Evolutionary conservation across 2,113 vertebrate species (phyloP).

Genomic region (Greenwoodochromis staneri): DNA sequence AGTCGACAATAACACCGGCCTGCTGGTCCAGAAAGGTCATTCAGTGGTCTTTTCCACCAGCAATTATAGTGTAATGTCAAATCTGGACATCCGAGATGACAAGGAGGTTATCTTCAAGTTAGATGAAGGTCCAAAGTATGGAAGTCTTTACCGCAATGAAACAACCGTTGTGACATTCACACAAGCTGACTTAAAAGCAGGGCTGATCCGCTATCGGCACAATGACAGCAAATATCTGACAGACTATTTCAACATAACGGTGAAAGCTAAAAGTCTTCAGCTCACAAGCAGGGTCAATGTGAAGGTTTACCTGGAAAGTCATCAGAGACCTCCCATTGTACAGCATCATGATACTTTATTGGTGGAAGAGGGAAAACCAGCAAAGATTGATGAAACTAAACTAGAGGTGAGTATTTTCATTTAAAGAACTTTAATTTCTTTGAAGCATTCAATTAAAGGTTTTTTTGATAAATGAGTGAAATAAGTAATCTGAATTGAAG

Average conservation of each 20-base stretch:
- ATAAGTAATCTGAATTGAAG: neutral
- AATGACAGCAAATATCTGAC: slow-evolving; percentile 70
- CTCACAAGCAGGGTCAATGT: slow-evolving; percentile 66
- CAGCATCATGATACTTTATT: slow-evolving; percentile 71
- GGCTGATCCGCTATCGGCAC: slow-evolving; percentile 75
- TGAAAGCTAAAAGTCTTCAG: slow-evolving; percentile 64
- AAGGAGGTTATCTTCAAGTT: slow-evolving; percentile 71
- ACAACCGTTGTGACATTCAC: slow-evolving; percentile 70
- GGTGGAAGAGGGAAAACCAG: slow-evolving; percentile 85
- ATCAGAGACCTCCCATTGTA: slow-evolving; percentile 69
- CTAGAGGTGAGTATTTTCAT: slow-evolving; percentile 71
- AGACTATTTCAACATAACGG: slow-evolving; percentile 77
- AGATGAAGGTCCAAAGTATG: slow-evolving; percentile 67
- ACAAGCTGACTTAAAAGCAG: slow-evolving; percentile 71
- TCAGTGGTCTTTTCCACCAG: slow-evolving; percentile 60
- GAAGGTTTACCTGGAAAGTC: slow-evolving; percentile 77
- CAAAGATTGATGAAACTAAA: slow-evolving; percentile 76
- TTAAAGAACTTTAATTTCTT: neutral
- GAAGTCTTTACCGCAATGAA: slow-evolving; percentile 67
- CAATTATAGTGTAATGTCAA: slow-evolving; percentile 80
- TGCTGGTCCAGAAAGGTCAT: slow-evolving; percentile 80
- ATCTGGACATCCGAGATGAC: slow-evolving; percentile 80
- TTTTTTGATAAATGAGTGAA: neutral
- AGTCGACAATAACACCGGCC: slow-evolving; percentile 77
- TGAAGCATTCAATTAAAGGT: neutral